Percentiles rank a stretch among this genome's conserved stretches.
phyloP scores from a whole-genome alignment of 2,113 vertebrate species.

The Puntigrus tetrazona region DNA sequence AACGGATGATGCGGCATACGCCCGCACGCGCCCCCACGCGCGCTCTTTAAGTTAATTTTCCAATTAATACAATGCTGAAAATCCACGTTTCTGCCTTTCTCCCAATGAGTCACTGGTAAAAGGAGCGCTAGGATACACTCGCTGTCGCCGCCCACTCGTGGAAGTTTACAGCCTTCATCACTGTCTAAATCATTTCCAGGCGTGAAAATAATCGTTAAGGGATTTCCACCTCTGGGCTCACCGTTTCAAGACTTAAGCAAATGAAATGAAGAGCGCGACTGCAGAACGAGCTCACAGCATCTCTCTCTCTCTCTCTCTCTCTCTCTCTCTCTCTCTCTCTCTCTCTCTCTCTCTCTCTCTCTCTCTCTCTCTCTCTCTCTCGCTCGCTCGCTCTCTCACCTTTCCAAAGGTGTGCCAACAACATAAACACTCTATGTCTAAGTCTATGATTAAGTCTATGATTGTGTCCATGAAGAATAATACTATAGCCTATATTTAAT shows the following conservation, averaged over 20 bases:
- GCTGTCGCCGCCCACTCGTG: conserved; percentile 44
- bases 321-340: conserved; percentile 40
- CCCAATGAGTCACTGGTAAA: conserved; percentile 42
- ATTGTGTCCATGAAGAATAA: too few species aligned
- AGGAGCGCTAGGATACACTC: conserved; percentile 58
- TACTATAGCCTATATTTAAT: not conserved
- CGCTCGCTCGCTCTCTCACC: conserved; percentile 15
- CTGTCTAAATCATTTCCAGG: conserved; percentile 49
- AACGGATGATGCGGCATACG: conserved; percentile 36
- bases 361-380: conserved; percentile 45
- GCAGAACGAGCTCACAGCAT: conserved; percentile 61
- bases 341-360: not conserved
- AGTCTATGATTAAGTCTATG: not conserved
- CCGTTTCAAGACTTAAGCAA: conserved; percentile 67
- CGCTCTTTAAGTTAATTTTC: conserved; percentile 59
- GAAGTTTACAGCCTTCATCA: conserved; percentile 65
- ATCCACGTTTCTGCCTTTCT: conserved; percentile 66
- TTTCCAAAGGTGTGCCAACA: not conserved
- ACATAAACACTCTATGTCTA: not conserved
- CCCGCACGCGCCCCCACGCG: conserved; percentile 55
- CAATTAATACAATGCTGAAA: conserved; percentile 60
- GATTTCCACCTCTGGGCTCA: conserved; percentile 62
- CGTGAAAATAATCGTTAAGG: conserved; percentile 53
- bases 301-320: conserved; percentile 51
- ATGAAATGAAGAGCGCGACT: conserved; percentile 72